Base-by-base conservation (phyloP, 2,113 vertebrate genomes). In the Hemiprocne comata region DNA sequence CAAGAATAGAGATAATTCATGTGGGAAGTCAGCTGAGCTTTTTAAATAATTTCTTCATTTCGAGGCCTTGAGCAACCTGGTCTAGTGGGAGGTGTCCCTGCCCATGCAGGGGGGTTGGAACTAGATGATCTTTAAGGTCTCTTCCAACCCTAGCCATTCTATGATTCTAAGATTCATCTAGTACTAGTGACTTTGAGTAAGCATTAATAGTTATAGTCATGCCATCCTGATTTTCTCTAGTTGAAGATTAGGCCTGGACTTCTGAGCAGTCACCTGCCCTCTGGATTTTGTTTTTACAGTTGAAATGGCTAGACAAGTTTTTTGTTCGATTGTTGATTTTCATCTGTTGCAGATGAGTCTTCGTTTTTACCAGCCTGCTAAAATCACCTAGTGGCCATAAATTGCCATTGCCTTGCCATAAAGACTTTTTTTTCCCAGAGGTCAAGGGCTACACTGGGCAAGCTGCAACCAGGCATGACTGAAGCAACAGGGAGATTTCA, bases 1-100 rank as follows among this genome's bases (percentile, higher is more conserved):
- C 79, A 94, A 91, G 91, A 94, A 80, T 1, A 48, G 40, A 48
- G 62, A 78, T 91, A 96, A 95, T 96, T 97, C 64, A 31, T 67
- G 10, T 55, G 18, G 14, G 38, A 80, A 91, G 38, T 71, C 42
- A 34, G 29, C 4, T 62, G 60, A 73, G 9, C 13, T 58, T 88
- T 95, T 83, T 8, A 51, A 31, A 7, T 20, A 25, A 13, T 8
- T n/a, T n/a, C n/a, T n/a, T n/a, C n/a, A n/a, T n/a, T n/a, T n/a
- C n/a, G n/a, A n/a, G n/a, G n/a, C n/a, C n/a, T n/a, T n/a, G n/a
- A n/a, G n/a, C n/a, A n/a, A n/a, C n/a, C n/a, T n/a, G n/a, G n/a
- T n/a, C n/a, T n/a, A n/a, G n/a, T n/a, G n/a, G n/a, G n/a, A n/a
- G n/a, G n/a, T n/a, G n/a, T n/a, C n/a, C n/a, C n/a, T n/a, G n/a